A percentile compares a stretch with the other conserved stretches of the same genome.
Conservation (phyloP, 37 sponge, comb jelly and placozoan genomes). For the Diacarnus erythraeanus region DNA sequence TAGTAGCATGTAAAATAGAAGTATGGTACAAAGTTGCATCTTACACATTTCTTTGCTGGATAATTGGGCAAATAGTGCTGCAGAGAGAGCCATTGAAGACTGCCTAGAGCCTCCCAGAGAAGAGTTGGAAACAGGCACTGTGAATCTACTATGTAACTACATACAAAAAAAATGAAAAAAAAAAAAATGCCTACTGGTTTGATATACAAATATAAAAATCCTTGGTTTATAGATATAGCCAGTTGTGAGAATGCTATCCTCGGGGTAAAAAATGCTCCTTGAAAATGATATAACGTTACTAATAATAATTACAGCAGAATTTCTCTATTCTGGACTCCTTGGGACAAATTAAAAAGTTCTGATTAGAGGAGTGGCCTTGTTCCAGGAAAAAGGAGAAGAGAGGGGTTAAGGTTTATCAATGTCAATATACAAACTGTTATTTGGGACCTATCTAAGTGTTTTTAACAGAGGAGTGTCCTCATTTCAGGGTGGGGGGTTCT, state of each 20-base stretch:
- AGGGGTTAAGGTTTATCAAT: too few relatives aligned
- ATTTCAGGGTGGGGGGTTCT: too few relatives aligned
- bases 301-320: background rate
- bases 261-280: too few relatives aligned
- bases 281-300: too few relatives aligned
- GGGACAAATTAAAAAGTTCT: too few relatives aligned
- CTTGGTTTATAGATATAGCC: background rate
- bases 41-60: conserved; percentile 50
- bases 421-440: too few relatives aligned
- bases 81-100: conserved; percentile 33
- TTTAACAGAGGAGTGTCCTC: too few relatives aligned
- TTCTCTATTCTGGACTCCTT: too few relatives aligned
- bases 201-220: background rate
- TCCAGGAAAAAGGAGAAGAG: background rate
- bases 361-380: background rate
- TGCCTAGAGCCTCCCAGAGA: conserved; percentile 10
- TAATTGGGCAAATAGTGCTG: conserved; percentile 37
- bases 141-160: conserved; percentile 9
- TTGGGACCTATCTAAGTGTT: too few relatives aligned
- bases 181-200: too few relatives aligned
- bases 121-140: background rate
- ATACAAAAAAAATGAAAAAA: background rate
- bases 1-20: too few relatives aligned
- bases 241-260: too few relatives aligned
- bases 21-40: background rate